Evolutionary conservation across 2,888 invertebrate genomes (phyloP), one percentile per base, ranked within the genome.

Genomic region (Clunio marinus): DNA sequence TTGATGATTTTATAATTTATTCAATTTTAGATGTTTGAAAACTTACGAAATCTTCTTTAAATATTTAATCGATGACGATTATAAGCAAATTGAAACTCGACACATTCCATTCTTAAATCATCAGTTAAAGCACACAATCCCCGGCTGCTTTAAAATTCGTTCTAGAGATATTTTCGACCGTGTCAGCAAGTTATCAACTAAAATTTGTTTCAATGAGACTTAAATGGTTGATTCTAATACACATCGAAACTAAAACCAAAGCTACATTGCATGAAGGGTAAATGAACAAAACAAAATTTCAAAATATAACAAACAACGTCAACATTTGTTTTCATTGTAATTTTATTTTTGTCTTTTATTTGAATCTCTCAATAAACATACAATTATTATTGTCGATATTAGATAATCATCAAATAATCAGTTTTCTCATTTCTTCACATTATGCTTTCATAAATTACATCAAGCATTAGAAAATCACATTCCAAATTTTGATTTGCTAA

Each of bases 1-100:
- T n/a, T n/a, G n/a, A n/a, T n/a, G n/a, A n/a, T n/a, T 8, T 32
- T 59, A 13, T n/a, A 37, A 45, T 24, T 10, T 35, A 24, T 73
- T 74, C 1, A 72, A 74, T 2, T 69, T 37, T 46, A 73, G 71
- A 69, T 81, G 80, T 70, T 72, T 78, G 2, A 75, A 75, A 70
- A 77, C 75, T 2, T 80, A 79, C 71, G 77, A 80, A 71, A 74
- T 81, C 10, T 78, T 75, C 75, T 78, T 76, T 66, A 73, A 73
- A 24, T 63, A 68, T 57, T 51, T 22, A 17, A 20, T 55, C n/a
- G 63, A 57, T 8, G 55, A 69, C 58, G 32, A 32, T 20, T 51
- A 35, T 27, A 13, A 37, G 4, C 37, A 27, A 35, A 24, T 15
- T 8, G 51, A 63, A 25, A 27, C 27, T 17, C 74, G 75, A 74